Percentiles rank a stretch among this genome's conserved stretches.
Conservation (phyloP, 2,113 vertebrate genomes). For the Cyanoderma ruficeps region DNA sequence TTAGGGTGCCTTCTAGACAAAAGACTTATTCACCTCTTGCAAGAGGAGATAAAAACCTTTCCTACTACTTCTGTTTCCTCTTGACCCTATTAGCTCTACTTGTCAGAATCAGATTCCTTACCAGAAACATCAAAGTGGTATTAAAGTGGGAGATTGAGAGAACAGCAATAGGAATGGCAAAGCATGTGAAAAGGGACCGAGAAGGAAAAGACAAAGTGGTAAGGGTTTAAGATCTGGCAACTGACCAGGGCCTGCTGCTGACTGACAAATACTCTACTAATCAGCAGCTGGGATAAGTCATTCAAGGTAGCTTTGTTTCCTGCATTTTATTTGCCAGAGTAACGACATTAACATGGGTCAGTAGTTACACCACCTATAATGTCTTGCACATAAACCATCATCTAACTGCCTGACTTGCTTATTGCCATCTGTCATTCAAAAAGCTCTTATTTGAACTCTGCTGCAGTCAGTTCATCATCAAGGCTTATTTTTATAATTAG, state of each 20-base stretch:
- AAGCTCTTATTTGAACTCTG: constrained; percentile 16
- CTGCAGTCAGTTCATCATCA: constrained; percentile 18
- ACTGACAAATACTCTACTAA: constrained; percentile 9
- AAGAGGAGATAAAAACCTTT: background rate
- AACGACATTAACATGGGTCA: constrained; percentile 51
- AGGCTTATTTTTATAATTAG: constrained; percentile 52
- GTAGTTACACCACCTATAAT: constrained; percentile 23
- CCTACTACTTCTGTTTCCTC: background rate
- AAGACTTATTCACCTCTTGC: background rate
- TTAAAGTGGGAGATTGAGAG: background rate
- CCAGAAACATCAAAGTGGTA: background rate
- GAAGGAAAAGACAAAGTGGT: background rate
- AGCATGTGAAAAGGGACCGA: background rate
- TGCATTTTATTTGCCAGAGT: constrained; percentile 36
- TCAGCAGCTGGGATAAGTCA: background rate
- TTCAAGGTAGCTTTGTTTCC: constrained; percentile 36
- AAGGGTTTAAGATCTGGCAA: background rate
- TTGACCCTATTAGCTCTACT: background rate
- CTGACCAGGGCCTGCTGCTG: background rate
- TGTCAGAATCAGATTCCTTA: background rate
- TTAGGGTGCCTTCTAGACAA: background rate
- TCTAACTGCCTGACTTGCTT: constrained; percentile 57
- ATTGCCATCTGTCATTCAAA: constrained; percentile 65
- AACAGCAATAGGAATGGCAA: background rate
- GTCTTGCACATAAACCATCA: constrained; percentile 65